Conservation (phyloP, 2,797 vertebrate genomes). For the Sebastes elongatus region DNA sequence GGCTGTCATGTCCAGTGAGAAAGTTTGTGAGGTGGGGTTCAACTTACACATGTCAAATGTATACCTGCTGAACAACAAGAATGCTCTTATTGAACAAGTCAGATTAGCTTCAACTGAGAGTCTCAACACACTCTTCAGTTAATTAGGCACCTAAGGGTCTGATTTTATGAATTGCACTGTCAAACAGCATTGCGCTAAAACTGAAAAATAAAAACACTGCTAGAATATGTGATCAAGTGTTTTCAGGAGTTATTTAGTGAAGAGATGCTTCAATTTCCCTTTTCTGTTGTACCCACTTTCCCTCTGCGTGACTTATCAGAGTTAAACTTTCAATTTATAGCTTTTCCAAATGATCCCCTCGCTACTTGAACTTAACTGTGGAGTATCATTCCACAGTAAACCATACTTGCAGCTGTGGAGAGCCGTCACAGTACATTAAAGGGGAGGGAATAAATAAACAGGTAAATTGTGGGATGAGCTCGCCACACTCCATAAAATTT, state of each 20-base stretch:
- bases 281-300: background rate
- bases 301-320: background rate
- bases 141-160: background rate
- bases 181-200: background rate
- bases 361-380: background rate
- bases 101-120: background rate
- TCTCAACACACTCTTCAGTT: accelerated
- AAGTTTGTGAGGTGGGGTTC: background rate
- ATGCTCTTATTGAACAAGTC: background rate
- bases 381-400: background rate
- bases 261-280: background rate
- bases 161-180: background rate
- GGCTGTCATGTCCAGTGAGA: background rate
- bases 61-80: background rate
- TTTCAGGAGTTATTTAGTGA: background rate
- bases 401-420: background rate
- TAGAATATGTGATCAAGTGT: background rate
- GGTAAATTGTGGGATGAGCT: background rate
- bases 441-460: constrained; percentile 16
- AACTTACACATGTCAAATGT: background rate
- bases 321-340: background rate
- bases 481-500: background rate
- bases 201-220: background rate
- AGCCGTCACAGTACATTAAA: constrained; percentile 3
- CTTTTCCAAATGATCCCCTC: background rate